Base-by-base conservation (phyloP, 2,113 vertebrate species). In the Pteruthius melanotis region DNA sequence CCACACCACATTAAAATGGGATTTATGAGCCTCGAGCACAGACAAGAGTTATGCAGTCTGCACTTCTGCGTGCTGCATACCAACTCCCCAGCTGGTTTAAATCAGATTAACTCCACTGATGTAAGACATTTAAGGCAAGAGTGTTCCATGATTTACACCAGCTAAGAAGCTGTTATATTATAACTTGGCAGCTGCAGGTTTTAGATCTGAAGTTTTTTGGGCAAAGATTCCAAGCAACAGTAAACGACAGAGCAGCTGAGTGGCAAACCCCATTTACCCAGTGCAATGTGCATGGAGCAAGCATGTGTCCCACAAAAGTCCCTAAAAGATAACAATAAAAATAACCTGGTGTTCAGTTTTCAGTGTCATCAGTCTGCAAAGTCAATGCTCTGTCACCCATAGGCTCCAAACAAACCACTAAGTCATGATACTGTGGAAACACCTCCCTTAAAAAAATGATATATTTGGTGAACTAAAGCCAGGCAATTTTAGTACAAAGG, bases 81-180 rank as follows among this genome's bases (percentile, higher is more conserved):
- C 93, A 93, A 87, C 40, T 85, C 77, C 89, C 70, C 78, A 95
- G 93, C 87, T 95, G 91, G 70, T 89, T 95, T 96, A 95, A 96
- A 95, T 97, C 94, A 96, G 83, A 89, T 95, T 95, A 95, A 94
- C 70, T 97, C 89, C 61, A 79, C 89, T 91, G 89, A 95, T 91
- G 87, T 92, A 91, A 95, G 91, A 92, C 84, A 93, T 95, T 96
- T 87, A 95, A 94, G 63, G 91, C 91, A 83, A 94, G 80, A 86
- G 88, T 63, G 44, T 81, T 66, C 69, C 69, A 87, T 68, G 91
- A 96, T 97, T 97, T 97, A 97, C 47, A 93, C 68, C 72, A 93
- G 80, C 94, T 94, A 90, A 97, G 86, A 92, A 94, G 91, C 76
- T 89, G 89, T 84, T 95, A 89, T 18, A 81, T 15, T 95, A 92